phyloP scores from a whole-genome alignment of 2,888 invertebrate genomes.

The Ptychoptera albimana region DNA sequence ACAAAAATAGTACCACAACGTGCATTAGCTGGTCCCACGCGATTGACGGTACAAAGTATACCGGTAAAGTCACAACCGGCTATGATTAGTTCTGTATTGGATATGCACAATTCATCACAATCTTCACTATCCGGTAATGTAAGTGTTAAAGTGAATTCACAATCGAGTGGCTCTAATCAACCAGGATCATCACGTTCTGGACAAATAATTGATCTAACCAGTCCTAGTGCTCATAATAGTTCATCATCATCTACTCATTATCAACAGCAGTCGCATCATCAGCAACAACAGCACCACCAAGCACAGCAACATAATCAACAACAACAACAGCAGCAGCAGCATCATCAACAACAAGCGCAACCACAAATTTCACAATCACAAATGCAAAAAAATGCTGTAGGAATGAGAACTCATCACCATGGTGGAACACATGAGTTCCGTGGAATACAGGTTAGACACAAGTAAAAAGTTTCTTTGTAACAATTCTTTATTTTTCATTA shows the following conservation, averaged over 20 bases:
- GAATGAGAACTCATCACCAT: constrained; percentile 26
- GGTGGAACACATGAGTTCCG: constrained; percentile 10
- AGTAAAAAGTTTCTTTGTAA: not conserved
- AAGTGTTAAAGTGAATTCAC: no score
- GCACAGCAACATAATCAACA: not conserved
- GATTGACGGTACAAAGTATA: constrained; percentile 41
- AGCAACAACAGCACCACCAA: not conserved
- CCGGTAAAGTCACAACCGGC: constrained; percentile 43
- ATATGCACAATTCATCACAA: constrained; percentile 12
- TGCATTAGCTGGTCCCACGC: constrained; percentile 35
- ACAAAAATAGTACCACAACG: constrained; percentile 22
- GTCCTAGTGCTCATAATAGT: not conserved
- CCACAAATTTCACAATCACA: constrained; percentile 7
- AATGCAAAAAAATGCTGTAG: constrained; percentile 12
- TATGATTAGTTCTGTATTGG: constrained; percentile 34
- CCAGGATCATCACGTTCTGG: no score
- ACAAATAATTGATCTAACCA: not conserved
- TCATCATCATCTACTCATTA: no score
- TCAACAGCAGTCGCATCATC: no score
- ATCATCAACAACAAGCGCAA: not conserved
- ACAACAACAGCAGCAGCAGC: not conserved
- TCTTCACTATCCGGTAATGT: not conserved
- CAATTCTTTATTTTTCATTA: no score
- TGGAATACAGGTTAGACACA: not conserved
- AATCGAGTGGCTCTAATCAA: no score